phyloP scores from a whole-genome alignment of 2,113 vertebrate genomes.

The Cyphomyrus discorhynchus region DNA sequence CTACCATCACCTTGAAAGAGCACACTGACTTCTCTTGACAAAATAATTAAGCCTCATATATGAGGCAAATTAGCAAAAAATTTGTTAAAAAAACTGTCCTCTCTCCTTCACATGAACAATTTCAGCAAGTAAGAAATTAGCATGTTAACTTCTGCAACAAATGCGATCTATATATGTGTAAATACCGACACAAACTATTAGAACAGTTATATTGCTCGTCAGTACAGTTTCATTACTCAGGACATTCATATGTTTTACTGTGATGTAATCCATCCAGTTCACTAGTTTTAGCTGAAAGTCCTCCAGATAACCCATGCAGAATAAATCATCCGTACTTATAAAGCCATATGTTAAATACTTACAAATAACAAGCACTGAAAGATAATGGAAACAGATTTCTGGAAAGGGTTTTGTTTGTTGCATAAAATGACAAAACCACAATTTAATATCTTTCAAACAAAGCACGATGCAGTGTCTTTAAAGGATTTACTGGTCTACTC shows the following conservation, averaged over 20 bases:
- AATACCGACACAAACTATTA: neutral
- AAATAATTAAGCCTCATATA: neutral
- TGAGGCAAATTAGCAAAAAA: neutral
- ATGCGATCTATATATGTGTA: neutral
- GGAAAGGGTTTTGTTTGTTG: neutral
- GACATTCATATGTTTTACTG: neutral
- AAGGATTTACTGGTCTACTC: neutral
- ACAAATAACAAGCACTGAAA: neutral
- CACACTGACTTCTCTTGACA: neutral
- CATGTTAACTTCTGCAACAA: neutral
- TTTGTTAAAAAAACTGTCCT: neutral
- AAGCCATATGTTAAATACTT: neutral
- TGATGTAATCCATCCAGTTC: neutral
- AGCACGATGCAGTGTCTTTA: neutral
- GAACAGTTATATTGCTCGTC: neutral
- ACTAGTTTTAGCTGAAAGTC: neutral
- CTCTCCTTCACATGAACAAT: neutral
- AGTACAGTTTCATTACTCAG: neutral
- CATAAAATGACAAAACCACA: neutral
- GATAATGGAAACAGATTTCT: neutral
- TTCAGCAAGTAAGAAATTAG: neutral
- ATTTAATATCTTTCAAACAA: neutral
- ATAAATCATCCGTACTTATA: neutral
- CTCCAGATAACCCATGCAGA: neutral
- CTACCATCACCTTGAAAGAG: neutral